Conservation (phyloP, 2,797 vertebrate genomes). For the Lophius americanus region DNA sequence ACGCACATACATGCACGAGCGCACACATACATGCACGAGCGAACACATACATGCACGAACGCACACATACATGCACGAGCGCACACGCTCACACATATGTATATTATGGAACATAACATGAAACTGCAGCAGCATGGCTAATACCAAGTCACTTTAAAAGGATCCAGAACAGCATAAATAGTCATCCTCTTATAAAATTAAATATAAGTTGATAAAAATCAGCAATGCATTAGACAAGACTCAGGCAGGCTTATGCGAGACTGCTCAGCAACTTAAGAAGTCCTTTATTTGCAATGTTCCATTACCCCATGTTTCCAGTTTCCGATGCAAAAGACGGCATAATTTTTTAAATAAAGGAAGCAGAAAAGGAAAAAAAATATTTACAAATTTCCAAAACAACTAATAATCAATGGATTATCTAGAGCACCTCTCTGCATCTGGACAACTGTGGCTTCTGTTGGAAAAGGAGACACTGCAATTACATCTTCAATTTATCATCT, state of each 20-base stretch:
- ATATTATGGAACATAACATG: too few relatives aligned
- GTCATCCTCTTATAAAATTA: not conserved
- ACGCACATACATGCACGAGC: too few relatives aligned
- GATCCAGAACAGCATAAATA: not conserved
- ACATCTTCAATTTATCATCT: conserved; percentile 80
- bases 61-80: too few relatives aligned
- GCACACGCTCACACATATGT: too few relatives aligned
- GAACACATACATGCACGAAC: too few relatives aligned
- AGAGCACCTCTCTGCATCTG: conserved; percentile 89
- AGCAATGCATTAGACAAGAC: not conserved
- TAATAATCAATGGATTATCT: conserved; percentile 90
- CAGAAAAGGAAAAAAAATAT: conserved; percentile 87
- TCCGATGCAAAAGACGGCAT: conserved; percentile 92
- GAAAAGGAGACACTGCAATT: conserved; percentile 83
- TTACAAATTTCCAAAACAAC: conserved; percentile 92
- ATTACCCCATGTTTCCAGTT: conserved; percentile 89
- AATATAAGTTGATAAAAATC: too few relatives aligned
- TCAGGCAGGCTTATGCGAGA: conserved; percentile 38
- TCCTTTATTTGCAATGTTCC: conserved; percentile 88
- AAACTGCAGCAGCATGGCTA: too few relatives aligned
- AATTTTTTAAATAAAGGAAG: conserved; percentile 93
- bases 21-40: too few relatives aligned
- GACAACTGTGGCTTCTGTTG: conserved; percentile 78
- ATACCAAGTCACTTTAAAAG: not conserved
- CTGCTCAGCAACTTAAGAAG: conserved; percentile 79